A percentile compares a stretch with the other conserved stretches of the same genome.
Conservation (phyloP, 2,888 invertebrate species). For the Petrolisthes cinctipes region DNA sequence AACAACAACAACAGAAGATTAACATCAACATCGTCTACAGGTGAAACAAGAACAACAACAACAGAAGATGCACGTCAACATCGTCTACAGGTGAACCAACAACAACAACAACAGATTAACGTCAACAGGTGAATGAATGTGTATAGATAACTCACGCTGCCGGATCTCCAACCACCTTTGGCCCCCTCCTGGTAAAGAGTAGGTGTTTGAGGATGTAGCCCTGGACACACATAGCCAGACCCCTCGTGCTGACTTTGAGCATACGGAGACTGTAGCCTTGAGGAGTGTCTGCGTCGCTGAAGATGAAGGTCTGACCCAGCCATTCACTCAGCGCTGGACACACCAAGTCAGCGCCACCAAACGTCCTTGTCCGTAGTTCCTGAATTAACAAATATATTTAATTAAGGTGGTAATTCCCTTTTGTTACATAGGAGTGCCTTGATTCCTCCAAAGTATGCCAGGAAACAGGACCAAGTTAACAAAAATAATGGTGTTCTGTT, state of each 20-base stretch:
- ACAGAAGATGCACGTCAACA: too few species aligned
- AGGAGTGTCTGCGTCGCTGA: constrained; percentile 39
- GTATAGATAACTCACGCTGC: constrained; percentile 9
- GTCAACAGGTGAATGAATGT: neutral
- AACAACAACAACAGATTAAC: neutral
- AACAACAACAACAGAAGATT: too few species aligned
- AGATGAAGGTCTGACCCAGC: constrained; percentile 47
- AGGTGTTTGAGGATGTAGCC: constrained; percentile 55
- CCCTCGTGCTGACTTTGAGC: constrained; percentile 33
- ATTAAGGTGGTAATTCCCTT: too few species aligned
- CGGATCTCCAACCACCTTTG: constrained; percentile 27
- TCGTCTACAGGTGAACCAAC: too few species aligned
- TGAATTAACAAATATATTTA: neutral
- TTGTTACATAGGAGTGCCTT: too few species aligned
- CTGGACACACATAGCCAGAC: constrained; percentile 59
- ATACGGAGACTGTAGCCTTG: constrained; percentile 31
- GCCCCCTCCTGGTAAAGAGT: constrained; percentile 46
- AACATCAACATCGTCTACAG: too few species aligned
- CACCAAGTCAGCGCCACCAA: constrained; percentile 38
- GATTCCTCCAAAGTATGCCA: too few species aligned
- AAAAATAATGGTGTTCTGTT: too few species aligned
- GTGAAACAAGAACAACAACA: too few species aligned
- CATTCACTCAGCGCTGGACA: constrained; percentile 37
- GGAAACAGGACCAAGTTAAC: too few species aligned
- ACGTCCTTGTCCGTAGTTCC: constrained; percentile 38